Evolutionary conservation across 2,888 invertebrate genomes (phyloP).

Genomic region (Trisateles emortualis): DNA sequence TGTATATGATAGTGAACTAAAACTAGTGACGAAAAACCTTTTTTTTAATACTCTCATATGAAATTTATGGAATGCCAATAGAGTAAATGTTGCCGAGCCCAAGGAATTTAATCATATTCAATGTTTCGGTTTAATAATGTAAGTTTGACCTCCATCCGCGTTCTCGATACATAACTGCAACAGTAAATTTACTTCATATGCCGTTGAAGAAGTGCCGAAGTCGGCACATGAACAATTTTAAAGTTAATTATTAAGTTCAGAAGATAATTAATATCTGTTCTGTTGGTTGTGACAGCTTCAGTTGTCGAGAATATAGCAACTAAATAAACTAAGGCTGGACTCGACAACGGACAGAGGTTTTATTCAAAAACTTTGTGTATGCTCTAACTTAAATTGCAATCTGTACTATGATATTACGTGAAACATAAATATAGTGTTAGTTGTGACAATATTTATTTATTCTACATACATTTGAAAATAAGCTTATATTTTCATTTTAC

Average conservation of each 20-base stretch:
- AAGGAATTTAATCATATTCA: slow-evolving; percentile 30
- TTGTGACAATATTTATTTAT: slow-evolving; percentile 1
- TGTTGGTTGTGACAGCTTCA: slow-evolving; percentile 55
- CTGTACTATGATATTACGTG: slow-evolving; percentile 8
- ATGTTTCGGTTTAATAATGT: slow-evolving; percentile 42
- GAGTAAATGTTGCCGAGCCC: slow-evolving; percentile 8
- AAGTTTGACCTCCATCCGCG: slow-evolving; percentile 51
- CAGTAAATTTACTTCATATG: slow-evolving; percentile 68
- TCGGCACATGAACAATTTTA: slow-evolving; percentile 71
- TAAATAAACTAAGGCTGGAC: slow-evolving; percentile 39
- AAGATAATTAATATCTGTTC: slow-evolving; percentile 75
- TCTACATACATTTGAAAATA: slow-evolving; percentile 6
- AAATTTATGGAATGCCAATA: slow-evolving; percentile 11
- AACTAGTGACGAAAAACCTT: slow-evolving; percentile 4
- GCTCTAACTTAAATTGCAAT: slow-evolving; percentile 21
- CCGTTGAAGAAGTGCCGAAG: slow-evolving; percentile 71
- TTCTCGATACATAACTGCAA: slow-evolving; percentile 64
- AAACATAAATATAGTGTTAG: slow-evolving; percentile 3
- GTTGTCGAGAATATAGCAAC: slow-evolving; percentile 32
- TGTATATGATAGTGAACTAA: neutral
- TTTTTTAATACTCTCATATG: slow-evolving; percentile 1
- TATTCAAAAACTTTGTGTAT: slow-evolving; percentile 32
- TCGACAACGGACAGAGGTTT: slow-evolving; percentile 24
- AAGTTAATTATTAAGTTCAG: slow-evolving; percentile 79
- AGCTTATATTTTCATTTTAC: slow-evolving; percentile 3